A percentile compares a stretch with the other conserved stretches of the same genome.
These are phyloP conservation scores for Tonatia bakeri DNA, from an alignment of 2,113 vertebrate species.

Conservation along the genomic window DNA sequence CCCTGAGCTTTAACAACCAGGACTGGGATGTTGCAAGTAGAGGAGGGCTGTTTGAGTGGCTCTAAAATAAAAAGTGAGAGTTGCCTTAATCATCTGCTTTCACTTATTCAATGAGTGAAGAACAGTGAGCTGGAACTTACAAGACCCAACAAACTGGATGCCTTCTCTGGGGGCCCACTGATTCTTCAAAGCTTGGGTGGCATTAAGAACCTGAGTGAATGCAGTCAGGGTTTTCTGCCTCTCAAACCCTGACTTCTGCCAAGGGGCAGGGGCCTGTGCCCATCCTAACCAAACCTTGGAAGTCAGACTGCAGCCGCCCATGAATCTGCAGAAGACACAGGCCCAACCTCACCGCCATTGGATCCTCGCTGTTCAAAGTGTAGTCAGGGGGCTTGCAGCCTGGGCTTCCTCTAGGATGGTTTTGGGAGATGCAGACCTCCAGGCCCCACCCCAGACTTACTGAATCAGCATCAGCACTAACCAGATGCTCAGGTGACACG, in stretches of 20 bases:
- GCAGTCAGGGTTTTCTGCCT: not conserved
- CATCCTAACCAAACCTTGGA: not conserved
- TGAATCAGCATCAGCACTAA: not conserved
- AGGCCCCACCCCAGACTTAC: not conserved
- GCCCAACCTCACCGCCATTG: not conserved
- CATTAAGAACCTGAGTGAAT: not conserved
- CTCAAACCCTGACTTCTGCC: not conserved
- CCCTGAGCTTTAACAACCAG: not conserved
- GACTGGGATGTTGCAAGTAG: not conserved
- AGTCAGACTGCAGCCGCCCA: not conserved
- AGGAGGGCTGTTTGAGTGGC: not conserved
- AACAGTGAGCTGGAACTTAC: not conserved
- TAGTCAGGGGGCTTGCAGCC: too few relatives aligned
- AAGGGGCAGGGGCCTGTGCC: not conserved
- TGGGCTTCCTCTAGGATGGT: not conserved
- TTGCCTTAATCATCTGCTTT: not conserved
- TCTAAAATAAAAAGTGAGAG: not conserved
- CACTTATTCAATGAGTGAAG: not conserved
- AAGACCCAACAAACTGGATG: not conserved
- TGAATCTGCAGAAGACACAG: not conserved
- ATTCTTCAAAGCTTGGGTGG: not conserved
- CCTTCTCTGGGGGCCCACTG: not conserved
- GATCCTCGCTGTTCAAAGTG: not conserved
- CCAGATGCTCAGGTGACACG: not conserved
- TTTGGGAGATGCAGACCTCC: not conserved